Evolutionary conservation across 2,888 invertebrate species (phyloP), one percentile per base, ranked within the genome.

Genomic region (Ceramica pisi): DNA sequence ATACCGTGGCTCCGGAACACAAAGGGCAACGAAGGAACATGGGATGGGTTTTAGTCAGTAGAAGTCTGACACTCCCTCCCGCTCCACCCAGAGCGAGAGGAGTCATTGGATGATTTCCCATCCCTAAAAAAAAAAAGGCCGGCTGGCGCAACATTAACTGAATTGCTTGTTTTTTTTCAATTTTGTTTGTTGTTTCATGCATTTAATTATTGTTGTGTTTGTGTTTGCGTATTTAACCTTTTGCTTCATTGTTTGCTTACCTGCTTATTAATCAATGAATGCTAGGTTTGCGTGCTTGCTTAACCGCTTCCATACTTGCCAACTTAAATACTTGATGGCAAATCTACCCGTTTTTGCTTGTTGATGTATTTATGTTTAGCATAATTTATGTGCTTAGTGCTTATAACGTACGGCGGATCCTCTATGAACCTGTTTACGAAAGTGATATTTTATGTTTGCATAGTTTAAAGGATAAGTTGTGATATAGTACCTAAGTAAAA

Each of bases 331-430:
- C 6, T 69, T 71, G 2, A 71, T 26, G 23, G 19, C n/a, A 51
- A 41, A 14, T 51, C 19, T 41, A 21, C 10, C 14, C 12, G 12
- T 41, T 12, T 38, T 55, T 26, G 1, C 26, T 71, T 21, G 71
- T 38, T 71, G 48, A 6, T 46, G 46, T 46, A 6, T 46, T 6
- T 6, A 10, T 71, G n/a, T 48, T 7, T 41, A 21, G 14, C 9
- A 26, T 55, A n/a, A n/a, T n/a, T n/a, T n/a, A n/a, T 23, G 8
- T 70, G 35, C 35, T 55, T 70, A 46, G 71, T 55, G 53, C 23
- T 69, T 9, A 26, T 21, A 21, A 38, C 41, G 26, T 21, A 50
- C 5, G 8, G n/a, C 5, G 8, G n/a, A n/a, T 16, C n/a, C 46
- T 38, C 1, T 16, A 26, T 14, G 67, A 66, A 19, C 19, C 14